Evolutionary conservation across 1,140 invertebrate genomes (phyloP), one percentile per base, ranked within the genome.

Genomic region (Sweltsa coloradensis): DNA sequence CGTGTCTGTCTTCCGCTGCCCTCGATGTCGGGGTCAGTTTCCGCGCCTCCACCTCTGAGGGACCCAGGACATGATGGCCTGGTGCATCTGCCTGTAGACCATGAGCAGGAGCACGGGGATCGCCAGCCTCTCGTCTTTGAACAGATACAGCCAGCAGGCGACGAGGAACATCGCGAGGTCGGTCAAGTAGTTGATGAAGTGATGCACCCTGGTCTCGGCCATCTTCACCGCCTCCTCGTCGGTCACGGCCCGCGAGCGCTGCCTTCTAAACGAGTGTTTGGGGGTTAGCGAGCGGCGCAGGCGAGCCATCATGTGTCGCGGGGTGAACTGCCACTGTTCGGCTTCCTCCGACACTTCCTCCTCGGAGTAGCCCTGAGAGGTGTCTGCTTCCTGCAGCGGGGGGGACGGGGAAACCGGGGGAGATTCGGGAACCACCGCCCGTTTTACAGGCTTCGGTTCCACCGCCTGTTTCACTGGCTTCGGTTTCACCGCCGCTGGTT

Each of bases 131-230:
- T 85, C 82, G 54, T 83, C 81, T 55, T 83, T 81, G 55, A 85
- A 87, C 9, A 85, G 60, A 60, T 86, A 88, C 27, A 87, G 68
- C 75, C 79, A 83, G 60, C 76, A 79, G 4, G 84, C 84, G 1
- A 85, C 72, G 13, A 79, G 39, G 41, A 85, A 69, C 52, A 85
- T 70, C 26, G 76, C 76, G 39, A 84, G 54, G 58, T 85, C 82
- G 0, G 81, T 81, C 6, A 75, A 62, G 54, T 81, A 84, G 55
- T 76, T 78, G 2, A 85, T 63, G 0, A 70, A 74, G 5, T 74
- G 72, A 37, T 75, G 69, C 1, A 85, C 79, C 53, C 76, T 83
- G 23, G 63, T 68, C 51, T 79, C 74, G 1, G 81, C 16, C 7
- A 39, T 27, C 23, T 44, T 34, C 29, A 34, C 18, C 41, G 22